Percentiles rank a stretch among this genome's conserved stretches.
phyloP scores from a whole-genome alignment of 2,113 vertebrate genomes.

The Ursus arctos region DNA sequence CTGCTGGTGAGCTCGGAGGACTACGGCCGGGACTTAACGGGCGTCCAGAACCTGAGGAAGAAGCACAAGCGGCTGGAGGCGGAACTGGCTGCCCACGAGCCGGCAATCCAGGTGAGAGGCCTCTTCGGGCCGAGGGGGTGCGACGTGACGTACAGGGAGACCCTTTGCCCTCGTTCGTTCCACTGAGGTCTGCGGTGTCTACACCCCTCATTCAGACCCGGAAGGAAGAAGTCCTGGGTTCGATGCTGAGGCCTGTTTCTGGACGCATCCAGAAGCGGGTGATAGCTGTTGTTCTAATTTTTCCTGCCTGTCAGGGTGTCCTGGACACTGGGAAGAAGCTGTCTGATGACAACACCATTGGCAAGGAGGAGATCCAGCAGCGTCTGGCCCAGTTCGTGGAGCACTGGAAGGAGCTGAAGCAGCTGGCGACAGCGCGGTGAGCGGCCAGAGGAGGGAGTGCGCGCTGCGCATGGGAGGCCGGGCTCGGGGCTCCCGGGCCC shows the following conservation, averaged over 20 bases:
- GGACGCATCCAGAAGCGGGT: neutral
- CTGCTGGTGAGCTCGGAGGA: slow-evolving; percentile 98
- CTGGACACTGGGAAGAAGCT: slow-evolving; percentile 97
- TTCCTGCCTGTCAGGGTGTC: slow-evolving; percentile 91
- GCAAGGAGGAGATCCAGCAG: slow-evolving; percentile 99
- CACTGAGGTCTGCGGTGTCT: neutral
- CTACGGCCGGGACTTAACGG: slow-evolving; percentile 98
- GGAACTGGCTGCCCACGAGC: slow-evolving; percentile 96
- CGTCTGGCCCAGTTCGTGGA: slow-evolving; percentile 97
- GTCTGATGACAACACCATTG: slow-evolving; percentile 98
- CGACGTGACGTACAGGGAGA: accelerated
- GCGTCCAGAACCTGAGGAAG: slow-evolving; percentile 99
- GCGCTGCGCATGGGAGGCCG: neutral
- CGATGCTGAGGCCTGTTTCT: neutral
- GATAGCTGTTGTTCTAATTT: accelerated
- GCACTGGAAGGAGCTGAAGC: slow-evolving; percentile 98
- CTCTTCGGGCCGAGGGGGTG: neutral
- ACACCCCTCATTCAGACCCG: accelerated
- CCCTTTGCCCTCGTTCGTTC: accelerated
- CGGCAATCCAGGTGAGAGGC: slow-evolving; percentile 94
- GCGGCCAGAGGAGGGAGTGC: neutral
- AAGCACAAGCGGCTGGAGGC: slow-evolving; percentile 99
- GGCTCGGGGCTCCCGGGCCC: neutral
- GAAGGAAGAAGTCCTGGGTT: neutral
- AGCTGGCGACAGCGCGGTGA: slow-evolving; percentile 95